A percentile compares a stretch with the other conserved stretches of the same genome.
phyloP scores from a whole-genome alignment of 2,113 vertebrate species.

The Leuciscus idus region DNA sequence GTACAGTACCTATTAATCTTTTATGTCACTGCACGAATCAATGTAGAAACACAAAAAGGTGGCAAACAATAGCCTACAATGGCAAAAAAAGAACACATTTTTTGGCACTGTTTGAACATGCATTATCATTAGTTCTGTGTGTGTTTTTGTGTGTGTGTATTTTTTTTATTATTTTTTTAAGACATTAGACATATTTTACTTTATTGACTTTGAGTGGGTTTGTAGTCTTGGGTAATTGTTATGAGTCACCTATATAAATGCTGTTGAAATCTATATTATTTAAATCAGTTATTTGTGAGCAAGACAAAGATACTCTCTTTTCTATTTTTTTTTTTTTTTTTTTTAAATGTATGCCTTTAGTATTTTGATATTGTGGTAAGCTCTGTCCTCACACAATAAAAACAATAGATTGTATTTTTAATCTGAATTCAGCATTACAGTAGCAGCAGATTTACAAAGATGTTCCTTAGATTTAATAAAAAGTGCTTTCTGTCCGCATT shows the following conservation, averaged over 20 bases:
- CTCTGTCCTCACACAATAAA: not conserved
- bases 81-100: not conserved
- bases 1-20: not conserved
- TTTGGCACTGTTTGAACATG: not conserved
- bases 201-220: constrained; percentile 13
- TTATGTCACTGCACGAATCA: not conserved
- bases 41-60: not conserved
- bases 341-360: not conserved
- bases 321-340: not conserved
- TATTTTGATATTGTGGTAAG: not conserved
- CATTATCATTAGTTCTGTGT: not conserved
- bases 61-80: not conserved
- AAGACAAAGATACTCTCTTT: not conserved
- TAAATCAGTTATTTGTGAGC: not conserved
- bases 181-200: not conserved
- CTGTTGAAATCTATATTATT: not conserved
- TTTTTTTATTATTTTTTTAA: not conserved
- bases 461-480: constrained; percentile 11
- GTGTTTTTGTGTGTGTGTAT: too few species aligned
- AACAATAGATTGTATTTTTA: constrained; percentile 7
- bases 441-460: constrained; percentile 11
- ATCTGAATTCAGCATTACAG: constrained; percentile 19
- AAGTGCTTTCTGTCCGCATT: not conserved
- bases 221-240: not conserved
- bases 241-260: constrained; percentile 8